Conservation (phyloP, 2,888 invertebrate genomes). For the Noctuana brunneofusca region DNA sequence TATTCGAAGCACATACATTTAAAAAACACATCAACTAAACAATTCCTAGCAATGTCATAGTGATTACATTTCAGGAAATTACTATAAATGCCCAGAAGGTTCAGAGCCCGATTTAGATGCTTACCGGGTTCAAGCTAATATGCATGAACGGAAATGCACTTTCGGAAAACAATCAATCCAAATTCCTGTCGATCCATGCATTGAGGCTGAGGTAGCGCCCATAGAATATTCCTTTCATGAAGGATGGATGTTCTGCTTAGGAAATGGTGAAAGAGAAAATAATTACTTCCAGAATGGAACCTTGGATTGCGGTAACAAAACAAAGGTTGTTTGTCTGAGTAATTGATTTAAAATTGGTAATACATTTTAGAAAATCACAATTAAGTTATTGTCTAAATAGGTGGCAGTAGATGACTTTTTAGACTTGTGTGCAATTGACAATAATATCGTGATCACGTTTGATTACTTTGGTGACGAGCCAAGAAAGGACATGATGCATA, state of each 20-base stretch:
- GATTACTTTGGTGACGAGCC: slow-evolving; percentile 78
- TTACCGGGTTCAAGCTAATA: slow-evolving; percentile 69
- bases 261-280: slow-evolving; percentile 73
- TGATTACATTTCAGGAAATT: slow-evolving; percentile 65
- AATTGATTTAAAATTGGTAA: too few relatives aligned
- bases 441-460: slow-evolving; percentile 73
- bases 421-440: slow-evolving; percentile 68
- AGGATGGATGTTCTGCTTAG: slow-evolving; percentile 79
- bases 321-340: slow-evolving; percentile 53
- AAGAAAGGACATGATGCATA: slow-evolving; percentile 74
- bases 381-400: slow-evolving; percentile 43
- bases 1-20: too few relatives aligned
- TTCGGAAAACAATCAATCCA: slow-evolving; percentile 57
- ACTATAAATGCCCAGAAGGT: slow-evolving; percentile 67
- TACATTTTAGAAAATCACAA: background rate
- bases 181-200: slow-evolving; percentile 69
- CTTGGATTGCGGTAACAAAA: slow-evolving; percentile 74
- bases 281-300: slow-evolving; percentile 76
- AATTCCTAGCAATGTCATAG: too few relatives aligned
- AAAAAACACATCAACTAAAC: too few relatives aligned
- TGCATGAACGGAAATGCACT: slow-evolving; percentile 75
- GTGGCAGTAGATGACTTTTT: slow-evolving; percentile 63
- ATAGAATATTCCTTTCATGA: slow-evolving; percentile 76
- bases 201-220: slow-evolving; percentile 75
- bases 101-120: slow-evolving; percentile 73